phyloP scores from a whole-genome alignment of 2,113 vertebrate species.

The Gobius niger region DNA sequence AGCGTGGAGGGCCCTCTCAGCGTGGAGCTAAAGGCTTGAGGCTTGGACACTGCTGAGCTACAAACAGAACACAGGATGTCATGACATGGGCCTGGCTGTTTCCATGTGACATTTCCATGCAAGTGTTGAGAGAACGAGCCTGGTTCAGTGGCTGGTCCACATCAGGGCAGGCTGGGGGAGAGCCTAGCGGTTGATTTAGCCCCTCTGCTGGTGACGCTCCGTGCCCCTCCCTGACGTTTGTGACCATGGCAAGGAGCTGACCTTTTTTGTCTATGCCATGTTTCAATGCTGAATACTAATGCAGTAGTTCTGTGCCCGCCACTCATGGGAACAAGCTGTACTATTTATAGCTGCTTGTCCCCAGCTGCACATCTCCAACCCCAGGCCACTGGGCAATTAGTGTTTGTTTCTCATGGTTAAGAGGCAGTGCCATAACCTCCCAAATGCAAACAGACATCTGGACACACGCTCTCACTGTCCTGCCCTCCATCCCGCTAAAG shows the following conservation, averaged over 20 bases:
- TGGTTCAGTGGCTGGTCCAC: constrained; percentile 38
- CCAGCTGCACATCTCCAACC: constrained; percentile 76
- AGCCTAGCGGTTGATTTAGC: constrained; percentile 27
- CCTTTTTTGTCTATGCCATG: constrained; percentile 61
- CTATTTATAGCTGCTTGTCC: constrained; percentile 77
- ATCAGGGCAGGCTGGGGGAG: constrained; percentile 30
- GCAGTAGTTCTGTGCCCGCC: constrained; percentile 55
- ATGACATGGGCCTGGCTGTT: constrained; percentile 34
- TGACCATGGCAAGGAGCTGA: constrained; percentile 53
- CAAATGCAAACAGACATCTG: constrained; percentile 71
- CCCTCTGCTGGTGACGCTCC: constrained; percentile 34
- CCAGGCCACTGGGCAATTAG: constrained; percentile 75
- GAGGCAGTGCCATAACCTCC: constrained; percentile 60
- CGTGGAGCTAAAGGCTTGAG: constrained; percentile 33
- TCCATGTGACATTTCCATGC: constrained; percentile 50
- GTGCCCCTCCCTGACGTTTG: constrained; percentile 57
- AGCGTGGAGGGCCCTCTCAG: constrained; percentile 56
- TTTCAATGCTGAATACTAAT: constrained; percentile 66
- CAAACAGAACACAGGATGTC: constrained; percentile 46
- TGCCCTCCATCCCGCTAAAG: constrained; percentile 21
- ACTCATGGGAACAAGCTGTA: constrained; percentile 63
- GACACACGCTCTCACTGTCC: constrained; percentile 49
- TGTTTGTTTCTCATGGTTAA: constrained; percentile 68
- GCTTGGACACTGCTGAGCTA: constrained; percentile 34
- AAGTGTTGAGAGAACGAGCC: constrained; percentile 41